Percentiles rank a stretch among this genome's conserved stretches.
Evolutionary conservation across 1,140 invertebrate genomes (phyloP).

Genomic region (Apis laboriosa): DNA sequence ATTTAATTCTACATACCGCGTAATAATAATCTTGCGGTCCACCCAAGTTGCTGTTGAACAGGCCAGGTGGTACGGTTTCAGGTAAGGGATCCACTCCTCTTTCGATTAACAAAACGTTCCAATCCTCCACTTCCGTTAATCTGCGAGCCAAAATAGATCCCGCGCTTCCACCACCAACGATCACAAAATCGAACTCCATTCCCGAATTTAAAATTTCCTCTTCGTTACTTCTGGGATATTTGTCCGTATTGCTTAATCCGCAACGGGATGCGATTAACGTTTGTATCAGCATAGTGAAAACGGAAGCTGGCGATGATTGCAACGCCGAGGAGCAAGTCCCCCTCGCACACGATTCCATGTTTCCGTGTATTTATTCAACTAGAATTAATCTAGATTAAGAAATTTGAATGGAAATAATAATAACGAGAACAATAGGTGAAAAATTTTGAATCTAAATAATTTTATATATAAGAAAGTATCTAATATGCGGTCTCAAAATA

Average conservation of each 20-base stretch:
- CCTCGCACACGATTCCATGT: too few species aligned
- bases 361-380: too few species aligned
- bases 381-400: too few species aligned
- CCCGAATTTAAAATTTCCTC: conserved; percentile 69
- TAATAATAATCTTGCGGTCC: conserved; percentile 69
- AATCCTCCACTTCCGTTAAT: conserved; percentile 79
- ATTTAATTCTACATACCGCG: neutral
- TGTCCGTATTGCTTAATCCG: conserved; percentile 62
- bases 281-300: conserved; percentile 79
- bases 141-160: conserved; percentile 85
- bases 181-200: conserved; percentile 82
- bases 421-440: too few species aligned
- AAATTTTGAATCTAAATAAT: too few species aligned
- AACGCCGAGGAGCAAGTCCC: too few species aligned
- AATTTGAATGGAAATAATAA: too few species aligned
- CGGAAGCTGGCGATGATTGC: neutral
- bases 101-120: conserved; percentile 82
- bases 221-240: conserved; percentile 80
- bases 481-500: too few species aligned
- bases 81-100: conserved; percentile 78
- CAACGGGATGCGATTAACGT: conserved; percentile 82
- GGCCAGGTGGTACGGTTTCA: conserved; percentile 80
- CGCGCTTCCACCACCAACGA: conserved; percentile 84
- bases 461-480: too few species aligned
- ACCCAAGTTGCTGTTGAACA: conserved; percentile 79